Evolutionary conservation across 1,140 invertebrate genomes (phyloP).

Genomic region (Fragariocoptes setiger): DNA sequence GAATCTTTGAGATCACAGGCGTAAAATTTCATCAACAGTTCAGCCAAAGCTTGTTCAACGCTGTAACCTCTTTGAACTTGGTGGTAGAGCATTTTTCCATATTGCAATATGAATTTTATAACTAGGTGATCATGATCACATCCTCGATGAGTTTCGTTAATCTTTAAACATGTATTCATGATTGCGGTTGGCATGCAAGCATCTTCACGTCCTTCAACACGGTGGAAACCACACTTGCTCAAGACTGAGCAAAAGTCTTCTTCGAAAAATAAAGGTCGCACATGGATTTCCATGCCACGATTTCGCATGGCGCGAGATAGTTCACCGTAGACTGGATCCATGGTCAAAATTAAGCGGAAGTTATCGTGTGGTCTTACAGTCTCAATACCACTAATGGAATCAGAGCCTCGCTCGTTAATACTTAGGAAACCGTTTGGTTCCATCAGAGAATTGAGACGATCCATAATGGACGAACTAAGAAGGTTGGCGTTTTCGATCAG

Average conservation of each 20-base stretch:
- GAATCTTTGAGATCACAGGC: not conserved
- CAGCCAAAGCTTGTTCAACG: not conserved
- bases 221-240: not conserved
- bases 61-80: not conserved
- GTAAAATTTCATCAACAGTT: not conserved
- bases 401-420: slow-evolving; percentile 52
- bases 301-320: slow-evolving; percentile 95
- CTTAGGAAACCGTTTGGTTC: slow-evolving; percentile 64
- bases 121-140: too few relatives aligned
- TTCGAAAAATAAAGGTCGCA: slow-evolving; percentile 19
- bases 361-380: slow-evolving; percentile 51
- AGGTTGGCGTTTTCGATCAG: slow-evolving; percentile 87
- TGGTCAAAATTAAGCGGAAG: slow-evolving; percentile 73
- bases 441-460: slow-evolving; percentile 71
- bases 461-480: slow-evolving; percentile 77
- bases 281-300: slow-evolving; percentile 64
- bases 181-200: not conserved
- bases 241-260: slow-evolving; percentile 5
- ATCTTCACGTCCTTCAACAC: not conserved
- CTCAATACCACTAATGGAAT: slow-evolving; percentile 31
- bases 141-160: too few relatives aligned
- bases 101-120: too few relatives aligned
- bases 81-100: too few relatives aligned
- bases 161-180: too few relatives aligned
- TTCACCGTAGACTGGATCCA: slow-evolving; percentile 74